These are phyloP conservation scores for Venustoraphidia nigricollis DNA, from an alignment of 2,888 invertebrate species.

Conservation along the genomic window DNA sequence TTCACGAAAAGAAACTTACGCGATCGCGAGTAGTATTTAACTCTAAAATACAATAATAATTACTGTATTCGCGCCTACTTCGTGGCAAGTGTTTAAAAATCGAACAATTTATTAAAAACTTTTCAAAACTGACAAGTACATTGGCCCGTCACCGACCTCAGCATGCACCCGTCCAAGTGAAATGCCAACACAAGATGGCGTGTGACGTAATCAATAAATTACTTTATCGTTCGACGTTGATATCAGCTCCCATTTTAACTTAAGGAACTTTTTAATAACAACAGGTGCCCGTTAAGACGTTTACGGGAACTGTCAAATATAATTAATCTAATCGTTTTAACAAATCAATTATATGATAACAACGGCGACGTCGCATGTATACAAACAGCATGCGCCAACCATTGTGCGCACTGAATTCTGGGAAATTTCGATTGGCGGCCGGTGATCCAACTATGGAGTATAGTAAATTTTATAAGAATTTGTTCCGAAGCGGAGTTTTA, in stretches of 20 bases:
- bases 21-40: background rate
- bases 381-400: constrained; percentile 1
- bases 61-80: background rate
- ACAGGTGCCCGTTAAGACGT: constrained; percentile 1
- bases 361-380: constrained; percentile 5
- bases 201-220: constrained; percentile 27
- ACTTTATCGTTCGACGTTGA: constrained; percentile 16
- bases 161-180: constrained; percentile 17
- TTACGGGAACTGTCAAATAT: background rate
- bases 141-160: constrained; percentile 5
- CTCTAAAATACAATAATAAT: too few relatives aligned
- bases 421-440: too few relatives aligned
- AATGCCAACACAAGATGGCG: constrained; percentile 28
- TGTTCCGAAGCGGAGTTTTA: too few relatives aligned
- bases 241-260: constrained; percentile 9
- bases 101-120: too few relatives aligned
- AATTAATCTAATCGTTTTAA: background rate
- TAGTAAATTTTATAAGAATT: too few relatives aligned
- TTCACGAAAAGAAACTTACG: constrained; percentile 4
- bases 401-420: constrained; percentile 1
- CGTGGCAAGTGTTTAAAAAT: background rate
- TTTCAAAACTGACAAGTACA: constrained; percentile 4
- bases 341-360: constrained; percentile 3
- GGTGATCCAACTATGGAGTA: too few relatives aligned
- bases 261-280: background rate